Conservation (phyloP, 1,140 invertebrate species). For the Drosophila funebris region DNA sequence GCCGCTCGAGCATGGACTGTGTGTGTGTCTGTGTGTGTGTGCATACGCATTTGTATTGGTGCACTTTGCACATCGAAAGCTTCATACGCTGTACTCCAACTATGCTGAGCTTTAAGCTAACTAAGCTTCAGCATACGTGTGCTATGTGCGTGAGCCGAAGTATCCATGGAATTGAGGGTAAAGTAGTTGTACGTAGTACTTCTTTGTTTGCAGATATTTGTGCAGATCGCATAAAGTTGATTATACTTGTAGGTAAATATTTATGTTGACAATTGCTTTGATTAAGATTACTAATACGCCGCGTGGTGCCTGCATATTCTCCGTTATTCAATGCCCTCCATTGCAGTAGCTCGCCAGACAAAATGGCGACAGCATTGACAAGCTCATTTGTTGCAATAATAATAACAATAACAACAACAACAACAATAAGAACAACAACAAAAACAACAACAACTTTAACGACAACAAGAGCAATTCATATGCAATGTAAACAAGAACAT, state of each 20-base stretch:
- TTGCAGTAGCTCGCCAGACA: slow-evolving; percentile 72
- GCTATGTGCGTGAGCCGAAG: background rate
- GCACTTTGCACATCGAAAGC: slow-evolving; percentile 11
- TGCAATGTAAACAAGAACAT: slow-evolving; percentile 69
- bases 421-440: slow-evolving; percentile 36
- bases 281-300: slow-evolving; percentile 73
- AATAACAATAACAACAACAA: slow-evolving; percentile 35
- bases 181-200: no score
- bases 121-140: no score
- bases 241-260: background rate
- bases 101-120: background rate
- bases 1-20: background rate
- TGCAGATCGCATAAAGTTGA: background rate
- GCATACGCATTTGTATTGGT: slow-evolving; percentile 1
- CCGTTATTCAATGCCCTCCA: slow-evolving; percentile 61
- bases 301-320: slow-evolving; percentile 61
- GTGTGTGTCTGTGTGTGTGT: slow-evolving; percentile 2
- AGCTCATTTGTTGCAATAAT: slow-evolving; percentile 64
- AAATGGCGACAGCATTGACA: slow-evolving; percentile 74
- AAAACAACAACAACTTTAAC: slow-evolving; percentile 19
- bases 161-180: background rate
- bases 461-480: slow-evolving; percentile 40
- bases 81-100: background rate
- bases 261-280: slow-evolving; percentile 5
- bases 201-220: background rate